These are phyloP conservation scores for Cavia porcellus DNA, from an alignment of 2,113 vertebrate genomes.

Conservation along the genomic window DNA sequence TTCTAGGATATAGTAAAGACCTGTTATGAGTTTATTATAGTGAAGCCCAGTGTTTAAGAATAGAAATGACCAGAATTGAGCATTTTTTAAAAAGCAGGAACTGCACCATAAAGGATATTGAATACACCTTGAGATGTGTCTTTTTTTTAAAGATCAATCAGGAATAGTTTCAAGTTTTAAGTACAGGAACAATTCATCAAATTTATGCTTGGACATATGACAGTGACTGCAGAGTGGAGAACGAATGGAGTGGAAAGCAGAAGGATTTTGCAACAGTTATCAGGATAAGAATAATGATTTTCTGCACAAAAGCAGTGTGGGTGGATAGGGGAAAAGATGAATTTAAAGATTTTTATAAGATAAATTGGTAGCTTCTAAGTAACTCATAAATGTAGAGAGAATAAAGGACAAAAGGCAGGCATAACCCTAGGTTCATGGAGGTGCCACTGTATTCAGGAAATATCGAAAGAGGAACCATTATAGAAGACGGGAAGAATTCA, in stretches of 20 bases:
- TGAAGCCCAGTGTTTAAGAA: background rate
- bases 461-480: background rate
- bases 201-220: background rate
- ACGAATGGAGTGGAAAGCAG: background rate
- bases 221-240: background rate
- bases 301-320: background rate
- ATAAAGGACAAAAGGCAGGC: background rate
- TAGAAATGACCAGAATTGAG: background rate
- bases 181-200: background rate
- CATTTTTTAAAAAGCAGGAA: background rate
- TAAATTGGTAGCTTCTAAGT: background rate
- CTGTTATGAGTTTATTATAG: background rate
- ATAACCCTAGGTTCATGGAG: background rate
- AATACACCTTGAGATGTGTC: background rate
- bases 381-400: background rate
- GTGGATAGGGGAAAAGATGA: background rate
- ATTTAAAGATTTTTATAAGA: background rate
- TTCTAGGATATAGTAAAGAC: background rate
- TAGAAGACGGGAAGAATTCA: background rate
- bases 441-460: background rate
- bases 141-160: constrained; percentile 29
- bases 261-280: constrained; percentile 23
- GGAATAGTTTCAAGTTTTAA: background rate
- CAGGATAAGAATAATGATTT: constrained; percentile 1
- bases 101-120: background rate